Evolutionary conservation across 2,113 vertebrate genomes (phyloP), one percentile per base, ranked within the genome.

Genomic region (Fregetta grallaria): DNA sequence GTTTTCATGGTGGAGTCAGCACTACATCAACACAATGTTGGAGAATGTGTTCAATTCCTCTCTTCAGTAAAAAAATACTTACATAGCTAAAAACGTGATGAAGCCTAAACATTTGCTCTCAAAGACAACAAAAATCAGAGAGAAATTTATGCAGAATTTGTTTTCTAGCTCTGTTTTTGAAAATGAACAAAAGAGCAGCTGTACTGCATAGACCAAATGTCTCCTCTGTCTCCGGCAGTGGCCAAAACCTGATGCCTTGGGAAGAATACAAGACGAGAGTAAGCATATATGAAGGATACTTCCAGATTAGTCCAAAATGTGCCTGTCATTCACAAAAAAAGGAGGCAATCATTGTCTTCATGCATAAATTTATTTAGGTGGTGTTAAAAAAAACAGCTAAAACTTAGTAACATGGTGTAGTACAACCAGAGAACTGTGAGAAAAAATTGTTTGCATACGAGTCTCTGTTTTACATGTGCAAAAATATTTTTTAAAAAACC

Each of bases 101-200:
- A 91, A 87, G 34, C 53, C 53, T 94, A 90, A 91, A 85, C 84
- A 92, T 77, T 92, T 90, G n/a, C 66, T 90, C 30, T 93, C 77
- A 92, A 78, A 85, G 56, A 94, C 52, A 89, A 71, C 80, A 87
- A 96, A 92, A 96, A 92, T 90, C 87, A 91, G 61, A 80, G 84
- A 55, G 18, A 75, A 81, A 78, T 78, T 34, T 85, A 52, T 78
- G 77, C n/a, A 45, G 52, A 85, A 72, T 85, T 95, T 91, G 68
- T 40, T 85, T 96, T 87, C 61, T 65, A 82, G 44, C 36, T 91
- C 67, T 87, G 61, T 75, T 90, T 78, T 89, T 87, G 68, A 52
- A 96, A 90, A 82, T n/a, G 13, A 94, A 95, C 73, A 95, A 91
- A 97, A 82, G 70, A 94, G 15, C 96, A 97, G 93, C 89, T 96